These are phyloP conservation scores for Cuniculus paca DNA, from an alignment of 2,797 vertebrate species.

Conservation along the genomic window DNA sequence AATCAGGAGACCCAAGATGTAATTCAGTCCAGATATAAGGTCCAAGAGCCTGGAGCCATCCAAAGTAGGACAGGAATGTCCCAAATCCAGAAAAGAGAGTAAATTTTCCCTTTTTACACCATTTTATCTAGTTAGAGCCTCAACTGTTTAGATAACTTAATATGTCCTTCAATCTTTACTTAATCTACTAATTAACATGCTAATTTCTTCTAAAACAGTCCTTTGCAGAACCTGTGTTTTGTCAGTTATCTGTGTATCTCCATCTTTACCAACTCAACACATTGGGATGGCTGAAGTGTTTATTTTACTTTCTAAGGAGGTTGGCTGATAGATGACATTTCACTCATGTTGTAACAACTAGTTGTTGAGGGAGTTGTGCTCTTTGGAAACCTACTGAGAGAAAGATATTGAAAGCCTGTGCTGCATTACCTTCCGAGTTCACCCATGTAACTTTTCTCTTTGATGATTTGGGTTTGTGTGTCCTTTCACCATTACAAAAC, in stretches of 20 bases:
- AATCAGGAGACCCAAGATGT: not conserved
- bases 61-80: not conserved
- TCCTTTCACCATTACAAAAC: slow-evolving; percentile 15
- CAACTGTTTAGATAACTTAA: not conserved
- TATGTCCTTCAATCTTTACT: not conserved
- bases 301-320: not conserved
- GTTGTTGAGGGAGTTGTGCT: not conserved
- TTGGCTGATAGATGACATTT: not conserved
- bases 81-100: not conserved
- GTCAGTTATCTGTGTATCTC: not conserved
- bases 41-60: not conserved
- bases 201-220: not conserved
- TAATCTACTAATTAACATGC: not conserved
- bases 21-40: not conserved
- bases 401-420: not conserved
- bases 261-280: too few relatives aligned
- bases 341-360: not conserved
- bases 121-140: not conserved
- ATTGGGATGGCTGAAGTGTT: too few relatives aligned
- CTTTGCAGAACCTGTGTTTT: not conserved
- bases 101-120: too few relatives aligned
- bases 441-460: not conserved
- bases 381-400: not conserved
- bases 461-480: not conserved
- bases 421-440: not conserved